phyloP scores from a whole-genome alignment of 2,888 invertebrate species.

The Leptopilina myrica region DNA sequence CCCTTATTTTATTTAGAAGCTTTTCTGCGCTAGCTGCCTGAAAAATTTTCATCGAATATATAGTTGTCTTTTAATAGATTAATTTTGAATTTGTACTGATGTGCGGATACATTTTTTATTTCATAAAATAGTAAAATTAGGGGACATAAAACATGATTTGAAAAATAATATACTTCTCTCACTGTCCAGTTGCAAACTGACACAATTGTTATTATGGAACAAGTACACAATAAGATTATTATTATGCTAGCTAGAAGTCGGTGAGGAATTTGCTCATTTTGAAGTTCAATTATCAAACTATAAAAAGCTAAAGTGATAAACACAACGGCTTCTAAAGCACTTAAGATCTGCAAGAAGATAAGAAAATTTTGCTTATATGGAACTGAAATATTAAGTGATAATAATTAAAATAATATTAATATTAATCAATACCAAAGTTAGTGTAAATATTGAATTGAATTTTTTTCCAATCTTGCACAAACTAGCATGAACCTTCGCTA shows the following conservation, averaged over 20 bases:
- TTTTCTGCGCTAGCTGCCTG: conserved; percentile 34
- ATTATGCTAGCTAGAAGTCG: neutral
- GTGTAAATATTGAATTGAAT: conserved; percentile 26
- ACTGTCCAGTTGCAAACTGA: conserved; percentile 46
- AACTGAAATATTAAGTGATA: no score
- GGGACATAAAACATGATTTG: no score
- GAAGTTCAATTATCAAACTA: conserved; percentile 36
- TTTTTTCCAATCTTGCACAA: conserved; percentile 36
- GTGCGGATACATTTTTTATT: no score
- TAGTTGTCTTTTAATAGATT: no score
- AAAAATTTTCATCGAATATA: neutral
- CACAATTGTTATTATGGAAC: conserved; percentile 33
- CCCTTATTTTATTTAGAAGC: conserved; percentile 40
- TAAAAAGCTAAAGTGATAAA: conserved; percentile 40
- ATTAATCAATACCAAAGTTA: conserved; percentile 32
- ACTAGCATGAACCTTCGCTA: conserved; percentile 41
- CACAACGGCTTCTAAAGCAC: conserved; percentile 38
- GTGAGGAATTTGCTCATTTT: neutral
- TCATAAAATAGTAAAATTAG: no score
- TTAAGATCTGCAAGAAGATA: conserved; percentile 33
- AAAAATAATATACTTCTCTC: conserved; percentile 13
- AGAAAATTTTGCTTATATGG: neutral
- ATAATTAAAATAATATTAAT: no score
- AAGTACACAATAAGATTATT: neutral
- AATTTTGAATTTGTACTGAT: no score